Conservation (phyloP, 2,113 vertebrate genomes). For the Amphiprion percula region DNA sequence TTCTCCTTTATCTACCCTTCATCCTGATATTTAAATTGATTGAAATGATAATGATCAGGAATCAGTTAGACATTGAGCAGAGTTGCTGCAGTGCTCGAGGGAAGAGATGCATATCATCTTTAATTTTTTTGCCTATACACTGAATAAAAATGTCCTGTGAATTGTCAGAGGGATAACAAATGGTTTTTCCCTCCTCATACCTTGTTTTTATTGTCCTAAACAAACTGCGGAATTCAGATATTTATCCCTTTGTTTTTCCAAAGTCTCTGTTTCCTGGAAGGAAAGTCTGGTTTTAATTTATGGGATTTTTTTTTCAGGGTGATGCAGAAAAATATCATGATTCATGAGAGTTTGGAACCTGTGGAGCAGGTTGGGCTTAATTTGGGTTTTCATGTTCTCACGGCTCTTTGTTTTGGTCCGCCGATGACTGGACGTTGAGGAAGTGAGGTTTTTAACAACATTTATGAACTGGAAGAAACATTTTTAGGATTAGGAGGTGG, state of each 20-base stretch:
- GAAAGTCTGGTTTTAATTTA: constrained; percentile 38
- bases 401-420: constrained; percentile 17
- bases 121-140: no score
- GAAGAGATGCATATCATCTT: no score
- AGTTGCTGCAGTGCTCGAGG: no score
- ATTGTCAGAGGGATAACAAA: no score
- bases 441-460: constrained; percentile 8
- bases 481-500: not conserved
- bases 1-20: no score
- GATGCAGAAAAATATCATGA: not conserved
- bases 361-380: not conserved
- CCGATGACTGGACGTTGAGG: not conserved
- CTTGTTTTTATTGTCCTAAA: not conserved
- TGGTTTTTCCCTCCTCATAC: no score
- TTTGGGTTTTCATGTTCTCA: not conserved
- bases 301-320: constrained; percentile 4
- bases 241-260: not conserved
- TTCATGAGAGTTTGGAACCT: constrained; percentile 9
- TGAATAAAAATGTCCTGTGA: no score
- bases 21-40: no score
- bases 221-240: not conserved
- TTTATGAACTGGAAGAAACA: not conserved
- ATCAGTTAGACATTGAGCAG: no score
- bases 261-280: not conserved
- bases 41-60: no score